Evolutionary conservation across 2,888 invertebrate genomes (phyloP).

Genomic region (Margaritifera margaritifera): DNA sequence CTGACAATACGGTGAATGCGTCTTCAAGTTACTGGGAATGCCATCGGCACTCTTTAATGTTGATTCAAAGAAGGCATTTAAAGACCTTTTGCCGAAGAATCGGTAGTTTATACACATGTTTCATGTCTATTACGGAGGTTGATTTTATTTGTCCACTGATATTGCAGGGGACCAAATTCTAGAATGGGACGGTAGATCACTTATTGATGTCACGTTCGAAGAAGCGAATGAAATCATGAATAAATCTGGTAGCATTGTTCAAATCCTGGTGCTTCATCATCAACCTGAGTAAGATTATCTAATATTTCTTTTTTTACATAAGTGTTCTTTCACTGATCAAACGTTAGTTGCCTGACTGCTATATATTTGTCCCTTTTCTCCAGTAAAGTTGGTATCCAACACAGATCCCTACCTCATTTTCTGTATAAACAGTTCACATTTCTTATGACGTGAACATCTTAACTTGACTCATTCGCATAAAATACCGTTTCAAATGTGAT

Average conservation of each 20-base stretch:
- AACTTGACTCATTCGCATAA: no score
- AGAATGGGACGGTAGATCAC: conserved; percentile 91
- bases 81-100: neutral
- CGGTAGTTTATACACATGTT: neutral
- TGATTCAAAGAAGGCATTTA: neutral
- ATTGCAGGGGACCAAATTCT: conserved; percentile 77
- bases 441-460: no score
- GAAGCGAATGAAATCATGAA: conserved; percentile 90
- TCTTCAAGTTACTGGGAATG: neutral
- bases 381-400: no score
- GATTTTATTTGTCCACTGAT: neutral
- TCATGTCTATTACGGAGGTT: neutral
- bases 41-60: neutral
- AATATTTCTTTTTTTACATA: no score
- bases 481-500: no score
- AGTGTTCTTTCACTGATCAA: no score
- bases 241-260: conserved; percentile 81
- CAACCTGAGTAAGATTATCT: conserved; percentile 13
- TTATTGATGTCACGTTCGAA: conserved; percentile 93
- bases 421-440: no score
- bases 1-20: neutral
- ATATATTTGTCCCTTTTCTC: no score
- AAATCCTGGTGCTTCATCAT: conserved; percentile 80
- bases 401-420: no score
- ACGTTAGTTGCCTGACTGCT: no score